phyloP scores from a whole-genome alignment of 2,797 vertebrate genomes.

The Phrynocephalus guinanensis region DNA sequence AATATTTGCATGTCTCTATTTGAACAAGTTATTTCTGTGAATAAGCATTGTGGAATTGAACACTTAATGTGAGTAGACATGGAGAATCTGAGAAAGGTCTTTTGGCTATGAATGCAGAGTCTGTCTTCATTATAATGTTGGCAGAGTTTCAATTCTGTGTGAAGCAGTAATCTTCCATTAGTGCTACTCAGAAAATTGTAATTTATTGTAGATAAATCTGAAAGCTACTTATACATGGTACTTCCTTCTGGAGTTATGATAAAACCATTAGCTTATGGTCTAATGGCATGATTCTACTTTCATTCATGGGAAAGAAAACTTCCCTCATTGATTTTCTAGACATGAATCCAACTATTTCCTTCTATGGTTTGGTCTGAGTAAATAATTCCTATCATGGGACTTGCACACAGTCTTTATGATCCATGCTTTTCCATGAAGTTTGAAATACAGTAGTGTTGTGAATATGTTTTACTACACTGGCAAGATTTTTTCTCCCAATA shows the following conservation, averaged over 20 bases:
- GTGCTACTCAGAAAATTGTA: slow-evolving; percentile 17
- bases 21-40: background rate
- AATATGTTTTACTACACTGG: background rate
- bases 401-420: background rate
- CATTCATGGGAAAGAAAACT: background rate
- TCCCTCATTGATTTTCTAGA: slow-evolving; percentile 12
- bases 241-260: slow-evolving; percentile 18
- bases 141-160: slow-evolving; percentile 24
- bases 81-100: slow-evolving; percentile 15
- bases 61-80: slow-evolving; percentile 5
- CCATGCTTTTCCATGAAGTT: background rate
- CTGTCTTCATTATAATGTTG: slow-evolving; percentile 19
- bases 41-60: background rate
- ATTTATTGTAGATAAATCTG: slow-evolving; percentile 34
- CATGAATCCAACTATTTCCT: slow-evolving; percentile 5
- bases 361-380: slow-evolving; percentile 8
- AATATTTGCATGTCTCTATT: background rate
- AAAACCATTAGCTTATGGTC: slow-evolving; percentile 21
- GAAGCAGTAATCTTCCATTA: slow-evolving; percentile 1
- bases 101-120: background rate
- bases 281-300: slow-evolving; percentile 15
- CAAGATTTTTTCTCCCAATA: background rate
- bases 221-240: slow-evolving; percentile 27
- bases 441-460: background rate
- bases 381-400: slow-evolving; percentile 5